Evolutionary conservation across 2,113 vertebrate species (phyloP).

Genomic region (Thermophis baileyi): DNA sequence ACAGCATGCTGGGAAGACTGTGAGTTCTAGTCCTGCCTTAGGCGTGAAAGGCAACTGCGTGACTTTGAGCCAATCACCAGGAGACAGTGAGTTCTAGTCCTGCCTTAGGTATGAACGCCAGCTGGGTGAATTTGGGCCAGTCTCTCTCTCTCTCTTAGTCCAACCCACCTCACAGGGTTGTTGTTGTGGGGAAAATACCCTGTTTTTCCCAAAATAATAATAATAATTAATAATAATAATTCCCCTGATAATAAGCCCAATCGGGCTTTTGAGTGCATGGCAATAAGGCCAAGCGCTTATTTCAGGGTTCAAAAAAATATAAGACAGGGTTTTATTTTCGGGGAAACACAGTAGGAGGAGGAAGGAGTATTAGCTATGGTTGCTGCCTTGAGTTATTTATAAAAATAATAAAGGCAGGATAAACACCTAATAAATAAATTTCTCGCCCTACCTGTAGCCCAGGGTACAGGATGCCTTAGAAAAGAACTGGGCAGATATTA

Average conservation of each 20-base stretch:
- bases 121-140: neutral
- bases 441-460: neutral
- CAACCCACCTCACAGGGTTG: neutral
- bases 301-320: too few relatives aligned
- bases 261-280: too few relatives aligned
- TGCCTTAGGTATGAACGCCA: neutral
- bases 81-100: neutral
- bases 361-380: too few relatives aligned
- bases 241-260: too few relatives aligned
- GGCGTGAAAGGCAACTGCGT: neutral
- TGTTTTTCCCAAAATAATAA: too few relatives aligned
- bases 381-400: too few relatives aligned
- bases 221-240: too few relatives aligned
- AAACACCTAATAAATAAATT: neutral
- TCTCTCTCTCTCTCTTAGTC: neutral
- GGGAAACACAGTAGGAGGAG: too few relatives aligned
- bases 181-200: neutral
- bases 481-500: neutral
- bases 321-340: too few relatives aligned
- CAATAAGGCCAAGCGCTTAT: too few relatives aligned
- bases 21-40: neutral
- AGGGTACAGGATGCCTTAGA: neutral
- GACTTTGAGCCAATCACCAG: neutral
- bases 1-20: neutral
- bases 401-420: too few relatives aligned